These are phyloP conservation scores for Epinotia bilunana DNA, from an alignment of 2,888 invertebrate genomes.

Conservation along the genomic window DNA sequence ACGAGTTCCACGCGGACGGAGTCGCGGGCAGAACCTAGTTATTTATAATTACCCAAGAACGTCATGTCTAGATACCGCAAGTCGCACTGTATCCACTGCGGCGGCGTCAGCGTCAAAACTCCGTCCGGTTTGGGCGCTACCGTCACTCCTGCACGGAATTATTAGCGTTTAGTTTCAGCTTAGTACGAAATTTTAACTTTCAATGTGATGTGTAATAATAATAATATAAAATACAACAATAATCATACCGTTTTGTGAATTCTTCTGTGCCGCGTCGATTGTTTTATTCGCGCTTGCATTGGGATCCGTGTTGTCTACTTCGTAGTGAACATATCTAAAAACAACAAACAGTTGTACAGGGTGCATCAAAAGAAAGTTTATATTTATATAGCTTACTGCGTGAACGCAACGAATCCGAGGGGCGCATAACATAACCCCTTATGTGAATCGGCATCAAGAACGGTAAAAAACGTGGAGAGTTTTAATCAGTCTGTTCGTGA, in stretches of 20 bases:
- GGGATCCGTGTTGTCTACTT: constrained; percentile 91
- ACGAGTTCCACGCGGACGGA: no score
- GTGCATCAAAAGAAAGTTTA: no score
- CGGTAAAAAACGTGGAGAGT: no score
- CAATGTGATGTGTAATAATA: no score
- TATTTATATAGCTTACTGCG: no score
- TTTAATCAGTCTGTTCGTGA: no score
- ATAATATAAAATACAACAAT: neutral
- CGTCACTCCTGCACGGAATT: constrained; percentile 57
- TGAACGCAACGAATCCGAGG: no score
- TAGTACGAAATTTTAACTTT: no score
- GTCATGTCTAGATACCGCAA: constrained; percentile 96
- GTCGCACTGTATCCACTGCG: constrained; percentile 99
- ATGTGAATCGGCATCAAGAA: no score
- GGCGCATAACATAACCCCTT: no score
- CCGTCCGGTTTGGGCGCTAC: constrained; percentile 69
- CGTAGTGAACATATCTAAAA: constrained; percentile 96
- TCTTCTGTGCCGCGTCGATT: constrained; percentile 58
- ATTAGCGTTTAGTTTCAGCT: neutral
- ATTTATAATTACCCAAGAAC: constrained; percentile 86
- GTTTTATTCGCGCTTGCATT: constrained; percentile 67
- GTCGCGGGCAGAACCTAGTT: no score
- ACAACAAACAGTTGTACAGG: constrained; percentile 10
- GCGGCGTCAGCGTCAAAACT: constrained; percentile 90
- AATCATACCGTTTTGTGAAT: constrained; percentile 65